Evolutionary conservation across 1,140 invertebrate species (phyloP).

Genomic region (Drosophila pectinifera): DNA sequence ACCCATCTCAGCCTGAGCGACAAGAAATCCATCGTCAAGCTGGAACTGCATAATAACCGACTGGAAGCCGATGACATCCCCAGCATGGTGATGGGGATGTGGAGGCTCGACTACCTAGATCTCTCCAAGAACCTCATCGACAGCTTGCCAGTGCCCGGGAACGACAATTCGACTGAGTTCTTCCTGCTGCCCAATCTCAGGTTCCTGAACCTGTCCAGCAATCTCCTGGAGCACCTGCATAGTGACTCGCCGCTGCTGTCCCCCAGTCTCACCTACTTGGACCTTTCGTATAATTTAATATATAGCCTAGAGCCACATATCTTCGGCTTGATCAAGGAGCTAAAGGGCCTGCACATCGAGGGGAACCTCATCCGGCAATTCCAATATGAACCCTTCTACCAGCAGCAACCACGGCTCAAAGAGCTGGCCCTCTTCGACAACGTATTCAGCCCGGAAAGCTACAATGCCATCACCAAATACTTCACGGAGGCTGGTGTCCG

Average conservation of each 20-base stretch:
- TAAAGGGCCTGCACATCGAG: slow-evolving; percentile 6
- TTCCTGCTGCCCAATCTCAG: slow-evolving; percentile 20
- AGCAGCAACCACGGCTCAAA: slow-evolving; percentile 6
- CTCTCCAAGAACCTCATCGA: slow-evolving; percentile 63
- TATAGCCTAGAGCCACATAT: slow-evolving; percentile 7
- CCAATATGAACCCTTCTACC: slow-evolving; percentile 10
- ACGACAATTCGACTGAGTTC: slow-evolving; percentile 8
- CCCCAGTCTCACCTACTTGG: slow-evolving; percentile 11
- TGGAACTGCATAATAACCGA: slow-evolving; percentile 65
- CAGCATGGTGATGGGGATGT: slow-evolving; percentile 59
- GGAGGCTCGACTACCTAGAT: slow-evolving; percentile 65
- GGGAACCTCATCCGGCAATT: slow-evolving; percentile 6
- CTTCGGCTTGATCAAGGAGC: slow-evolving; percentile 8
- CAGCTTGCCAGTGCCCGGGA: slow-evolving; percentile 10
- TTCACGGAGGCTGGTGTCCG: slow-evolving; percentile 3
- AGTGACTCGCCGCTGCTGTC: slow-evolving; percentile 6
- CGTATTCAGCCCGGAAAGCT: background rate
- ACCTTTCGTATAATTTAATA: slow-evolving; percentile 11
- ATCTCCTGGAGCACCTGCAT: slow-evolving; percentile 8
- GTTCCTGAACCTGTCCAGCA: slow-evolving; percentile 9
- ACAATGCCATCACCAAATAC: slow-evolving; percentile 7
- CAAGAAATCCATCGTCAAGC: slow-evolving; percentile 52
- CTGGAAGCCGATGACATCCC: slow-evolving; percentile 26
- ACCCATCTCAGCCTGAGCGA: slow-evolving; percentile 35
- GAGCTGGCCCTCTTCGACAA: slow-evolving; percentile 10